Base-by-base conservation (phyloP, 1,140 invertebrate species). In the Hylyphantes graminicola region DNA sequence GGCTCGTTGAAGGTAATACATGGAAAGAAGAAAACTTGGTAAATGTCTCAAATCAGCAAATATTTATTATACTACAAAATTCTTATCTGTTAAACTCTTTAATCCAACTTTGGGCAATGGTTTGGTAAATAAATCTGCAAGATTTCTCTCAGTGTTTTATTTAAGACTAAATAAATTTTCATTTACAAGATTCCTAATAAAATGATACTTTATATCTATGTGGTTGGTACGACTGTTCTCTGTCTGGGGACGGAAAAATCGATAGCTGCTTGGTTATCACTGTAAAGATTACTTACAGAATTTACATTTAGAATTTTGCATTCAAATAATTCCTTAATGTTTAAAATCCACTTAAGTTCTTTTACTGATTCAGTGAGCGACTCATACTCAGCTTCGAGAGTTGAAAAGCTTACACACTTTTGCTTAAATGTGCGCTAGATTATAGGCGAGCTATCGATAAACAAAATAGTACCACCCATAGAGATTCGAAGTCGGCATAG, bases 361-460 rank as follows among this genome's bases (percentile, higher is more conserved):
- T 72, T 89, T 61, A 80, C 88, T 64, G 88, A 87, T 86, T 89
- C 89, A 75, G 89, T 87, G 72, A 89, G 72, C 15, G 88, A 80
- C 79, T 90, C 88, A 83, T 89, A 90, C 79, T 90, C 90, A 7
- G 88, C 87, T 87, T 90, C 89, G 2, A 88, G 87, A 35, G 86
- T 86, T 2, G 87, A 89, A 12, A 90, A 83, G 48, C 89, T 87
- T n/a, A 89, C 86, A 10, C 74, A 87, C 17, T 81, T 84, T 77
- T 89, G 89, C 73, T 88, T 87, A 75, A 74, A 83, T 57, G 63
- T 76, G 68, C 13, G 8, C 17, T 15, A 59, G 0, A 48, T 54
- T 53, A 79, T 51, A 2, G 35, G 53, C 21, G 0, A 19, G 21
- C 70, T 15, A 15, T 79, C 51, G 8, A 79, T 55, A 21, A 79